These are phyloP conservation scores for Himalopsyche tibetana DNA, from an alignment of 2,888 invertebrate species.

Conservation along the genomic window DNA sequence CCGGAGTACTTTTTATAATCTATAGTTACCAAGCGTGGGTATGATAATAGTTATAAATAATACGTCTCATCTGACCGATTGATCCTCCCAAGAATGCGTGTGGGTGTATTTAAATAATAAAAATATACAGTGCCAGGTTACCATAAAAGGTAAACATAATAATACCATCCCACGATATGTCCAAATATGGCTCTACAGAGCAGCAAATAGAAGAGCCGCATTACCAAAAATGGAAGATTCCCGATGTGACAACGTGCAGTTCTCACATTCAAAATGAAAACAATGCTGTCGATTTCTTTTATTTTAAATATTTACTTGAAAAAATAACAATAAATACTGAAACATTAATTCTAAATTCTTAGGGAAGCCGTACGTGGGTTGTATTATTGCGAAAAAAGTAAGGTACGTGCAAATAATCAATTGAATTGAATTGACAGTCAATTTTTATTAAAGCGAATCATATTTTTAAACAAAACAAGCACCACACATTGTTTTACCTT, in stretches of 20 bases:
- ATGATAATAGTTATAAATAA: slow-evolving; percentile 26
- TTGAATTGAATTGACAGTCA: no score
- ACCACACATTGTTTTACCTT: no score
- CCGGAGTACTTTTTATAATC: background rate
- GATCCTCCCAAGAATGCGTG: slow-evolving; percentile 35
- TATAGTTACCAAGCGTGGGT: slow-evolving; percentile 3
- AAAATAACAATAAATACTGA: background rate
- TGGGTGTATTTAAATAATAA: background rate
- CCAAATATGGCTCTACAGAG: background rate
- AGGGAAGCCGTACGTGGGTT: no score
- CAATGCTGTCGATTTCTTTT: background rate
- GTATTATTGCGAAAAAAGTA: no score
- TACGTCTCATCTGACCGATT: slow-evolving; percentile 41
- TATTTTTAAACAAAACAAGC: no score
- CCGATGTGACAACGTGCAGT: slow-evolving; percentile 11
- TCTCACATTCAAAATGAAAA: slow-evolving; percentile 31
- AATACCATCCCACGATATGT: slow-evolving; percentile 14
- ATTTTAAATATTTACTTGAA: background rate
- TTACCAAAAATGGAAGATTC: background rate
- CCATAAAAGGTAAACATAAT: slow-evolving; percentile 14
- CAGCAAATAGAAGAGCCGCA: background rate
- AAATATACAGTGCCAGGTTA: slow-evolving; percentile 7
- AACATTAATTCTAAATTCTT: no score
- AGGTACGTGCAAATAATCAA: no score
- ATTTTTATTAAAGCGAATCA: no score